phyloP scores from a whole-genome alignment of 1,140 invertebrate species.

The Lordiphosa mommai region DNA sequence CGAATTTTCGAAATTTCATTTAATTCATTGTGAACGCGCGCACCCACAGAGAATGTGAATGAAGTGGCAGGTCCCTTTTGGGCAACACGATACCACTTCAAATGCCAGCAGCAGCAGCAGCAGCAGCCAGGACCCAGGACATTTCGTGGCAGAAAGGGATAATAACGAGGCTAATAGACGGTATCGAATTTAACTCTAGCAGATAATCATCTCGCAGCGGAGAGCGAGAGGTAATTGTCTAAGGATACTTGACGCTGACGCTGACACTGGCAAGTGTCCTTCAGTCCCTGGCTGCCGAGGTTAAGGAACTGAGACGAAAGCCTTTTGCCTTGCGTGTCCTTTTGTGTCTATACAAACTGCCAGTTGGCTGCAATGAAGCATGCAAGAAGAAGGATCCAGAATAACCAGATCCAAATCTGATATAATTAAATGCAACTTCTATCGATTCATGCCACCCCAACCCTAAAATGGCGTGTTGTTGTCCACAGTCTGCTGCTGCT shows the following conservation, averaged over 20 bases:
- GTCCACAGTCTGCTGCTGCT: not conserved
- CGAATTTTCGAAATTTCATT: constrained; percentile 24
- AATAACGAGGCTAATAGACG: constrained; percentile 79
- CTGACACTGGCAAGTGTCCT: constrained; percentile 48
- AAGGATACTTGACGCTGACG: constrained; percentile 65
- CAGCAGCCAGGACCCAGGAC: constrained; percentile 6
- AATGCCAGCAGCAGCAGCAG: constrained; percentile 32
- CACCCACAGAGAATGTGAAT: constrained; percentile 34
- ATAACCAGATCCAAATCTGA: constrained; percentile 38
- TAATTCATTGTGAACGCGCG: constrained; percentile 16
- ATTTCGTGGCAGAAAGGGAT: constrained; percentile 47
- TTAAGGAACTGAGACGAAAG: constrained; percentile 42
- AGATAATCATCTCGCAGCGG: constrained; percentile 66
- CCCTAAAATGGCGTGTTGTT: not conserved
- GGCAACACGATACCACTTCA: constrained; percentile 76
- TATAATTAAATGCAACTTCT: constrained; percentile 64
- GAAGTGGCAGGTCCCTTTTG: constrained; percentile 47
- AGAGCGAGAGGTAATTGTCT: constrained; percentile 48
- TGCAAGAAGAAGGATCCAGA: constrained; percentile 24
- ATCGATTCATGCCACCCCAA: constrained; percentile 24
- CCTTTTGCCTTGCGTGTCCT: constrained; percentile 30
- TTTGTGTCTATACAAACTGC: constrained; percentile 24
- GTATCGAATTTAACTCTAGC: constrained; percentile 78
- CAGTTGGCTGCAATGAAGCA: constrained; percentile 55
- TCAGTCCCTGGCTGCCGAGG: constrained; percentile 27